Conservation (phyloP, 2,797 vertebrate species). For the Clarias laeviceps region DNA sequence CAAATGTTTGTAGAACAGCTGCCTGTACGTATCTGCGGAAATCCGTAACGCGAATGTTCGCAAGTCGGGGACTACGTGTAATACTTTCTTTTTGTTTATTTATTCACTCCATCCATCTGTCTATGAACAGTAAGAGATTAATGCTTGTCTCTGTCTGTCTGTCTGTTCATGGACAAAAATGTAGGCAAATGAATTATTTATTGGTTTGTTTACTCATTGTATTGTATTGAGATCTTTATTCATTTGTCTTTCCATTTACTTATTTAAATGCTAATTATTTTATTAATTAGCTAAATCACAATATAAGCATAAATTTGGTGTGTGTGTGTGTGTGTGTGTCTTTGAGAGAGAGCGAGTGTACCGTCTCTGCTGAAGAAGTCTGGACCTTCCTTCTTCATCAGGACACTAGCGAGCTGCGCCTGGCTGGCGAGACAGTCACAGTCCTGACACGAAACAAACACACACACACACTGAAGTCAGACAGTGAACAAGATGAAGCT, state of each 20-base stretch:
- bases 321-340: neutral
- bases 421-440: constrained; percentile 89
- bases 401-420: constrained; percentile 83
- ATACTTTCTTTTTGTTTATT: neutral
- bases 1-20: too few species aligned
- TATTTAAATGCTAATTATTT: neutral
- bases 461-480: neutral
- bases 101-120: neutral
- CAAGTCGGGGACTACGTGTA: too few species aligned
- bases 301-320: neutral
- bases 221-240: neutral
- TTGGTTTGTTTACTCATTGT: too few species aligned
- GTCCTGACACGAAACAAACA: constrained; percentile 74
- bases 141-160: neutral
- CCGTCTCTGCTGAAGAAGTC: constrained; percentile 88
- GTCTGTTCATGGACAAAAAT: neutral
- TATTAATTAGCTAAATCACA: neutral
- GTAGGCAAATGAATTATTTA: too few species aligned
- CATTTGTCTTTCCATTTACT: neutral
- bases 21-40: too few species aligned
- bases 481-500: neutral
- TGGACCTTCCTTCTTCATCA: constrained; percentile 89
- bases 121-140: neutral
- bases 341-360: constrained; percentile 53
- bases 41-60: too few species aligned